phyloP scores from a whole-genome alignment of 1,140 invertebrate genomes.

The Uloborus diversus region DNA sequence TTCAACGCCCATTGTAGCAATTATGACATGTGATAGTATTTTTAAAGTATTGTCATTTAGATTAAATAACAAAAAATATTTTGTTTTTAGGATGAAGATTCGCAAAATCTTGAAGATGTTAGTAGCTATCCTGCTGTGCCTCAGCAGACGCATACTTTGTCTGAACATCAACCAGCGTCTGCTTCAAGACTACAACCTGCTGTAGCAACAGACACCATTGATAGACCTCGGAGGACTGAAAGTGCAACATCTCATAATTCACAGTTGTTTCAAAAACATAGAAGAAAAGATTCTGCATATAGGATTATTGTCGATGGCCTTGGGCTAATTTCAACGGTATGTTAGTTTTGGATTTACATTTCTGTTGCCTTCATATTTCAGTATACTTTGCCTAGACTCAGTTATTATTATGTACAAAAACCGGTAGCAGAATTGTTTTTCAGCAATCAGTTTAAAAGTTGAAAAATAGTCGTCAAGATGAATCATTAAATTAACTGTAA shows the following conservation, averaged over 20 bases:
- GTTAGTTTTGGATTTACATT: constrained; percentile 29
- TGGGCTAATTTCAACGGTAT: constrained; percentile 62
- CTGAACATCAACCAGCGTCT: neutral
- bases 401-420: no score
- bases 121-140: constrained; percentile 29
- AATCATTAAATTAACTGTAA: no score
- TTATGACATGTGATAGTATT: neutral
- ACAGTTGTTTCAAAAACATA: constrained; percentile 42
- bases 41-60: neutral
- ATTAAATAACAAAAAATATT: neutral
- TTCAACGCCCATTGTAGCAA: no score
- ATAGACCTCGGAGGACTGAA: constrained; percentile 9
- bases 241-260: neutral
- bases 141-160: constrained; percentile 4
- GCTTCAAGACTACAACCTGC: constrained; percentile 11
- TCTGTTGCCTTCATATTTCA: neutral
- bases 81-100: constrained; percentile 5
- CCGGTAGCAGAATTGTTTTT: no score
- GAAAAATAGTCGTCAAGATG: no score
- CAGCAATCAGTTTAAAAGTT: no score
- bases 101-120: constrained; percentile 14
- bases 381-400: no score
- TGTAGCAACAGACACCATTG: constrained; percentile 2
- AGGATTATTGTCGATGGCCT: constrained; percentile 67
- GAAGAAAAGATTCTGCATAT: constrained; percentile 66